Base-by-base conservation (phyloP, 1,140 invertebrate species). In the Drosophila tsacasi region DNA sequence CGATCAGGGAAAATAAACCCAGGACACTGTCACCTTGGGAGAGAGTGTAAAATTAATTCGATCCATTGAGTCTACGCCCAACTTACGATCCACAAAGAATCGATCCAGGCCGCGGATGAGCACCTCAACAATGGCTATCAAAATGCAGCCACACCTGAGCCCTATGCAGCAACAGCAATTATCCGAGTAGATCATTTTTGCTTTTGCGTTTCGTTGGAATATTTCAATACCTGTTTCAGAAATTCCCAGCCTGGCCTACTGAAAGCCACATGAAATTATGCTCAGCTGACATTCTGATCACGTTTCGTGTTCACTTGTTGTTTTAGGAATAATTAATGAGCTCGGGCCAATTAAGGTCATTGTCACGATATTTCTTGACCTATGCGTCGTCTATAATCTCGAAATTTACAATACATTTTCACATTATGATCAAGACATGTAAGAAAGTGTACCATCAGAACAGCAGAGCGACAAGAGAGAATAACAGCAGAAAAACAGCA, bases 1-100 rank as follows among this genome's bases (percentile, higher is more conserved):
- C 42, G 1, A 75, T 15, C 1, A 87, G 35, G 0, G 68, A 61
- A 12, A 59, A 9, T n/a, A 46, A 54, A 2, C 81, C 85, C 25
- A 89, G 19, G 4, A 62, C 2, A 3, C 66, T 72, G 15, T 84
- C 74, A 17, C 62, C 83, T 87, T 15, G 0, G 1, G 6, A n/a
- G 2, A n/a, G 12, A 8, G 10, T 12, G 10, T 35, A 0, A 2
- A 19, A 44, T 17, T 25, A 12, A 23, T 8, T 35, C 12, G 0
- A 54, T 30, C 13, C 0, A 15, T 10, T 17, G 30, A 4, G 1
- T 0, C 13, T 4, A 12, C 13, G 2, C 2, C 2, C 5, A 5
- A 83, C 81, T 84, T 61, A 89, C 84, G 68, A 42, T 90, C 84
- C 27, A 90, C 69, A 46, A 89, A 52, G 47, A 76, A 84, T 0